Base-by-base conservation (phyloP, 2,888 invertebrate genomes). In the Alloplasta piceator region DNA sequence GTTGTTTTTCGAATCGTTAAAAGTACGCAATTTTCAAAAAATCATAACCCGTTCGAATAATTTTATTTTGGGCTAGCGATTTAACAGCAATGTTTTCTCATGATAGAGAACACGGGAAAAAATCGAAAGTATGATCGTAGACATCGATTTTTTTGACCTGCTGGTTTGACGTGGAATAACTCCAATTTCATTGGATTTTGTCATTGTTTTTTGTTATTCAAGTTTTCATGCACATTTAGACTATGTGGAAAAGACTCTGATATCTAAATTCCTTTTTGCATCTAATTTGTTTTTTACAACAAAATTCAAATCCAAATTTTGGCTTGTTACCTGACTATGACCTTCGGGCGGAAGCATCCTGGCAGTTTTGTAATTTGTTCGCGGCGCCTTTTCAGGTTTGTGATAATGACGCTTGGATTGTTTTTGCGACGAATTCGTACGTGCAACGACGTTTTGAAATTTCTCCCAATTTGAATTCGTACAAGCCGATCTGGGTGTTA, bases 391-490 rank as follows among this genome's bases (percentile, higher is more conserved):
- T 16, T 73, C 74, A 60, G 78, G 78, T 26, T 82, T 36, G 26
- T 64, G 36, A 6, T 81, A 66, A 10, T 84, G 84, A 39, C 75
- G 82, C 64, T 82, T 84, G 3, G 78, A 14, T 6, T 79, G 71
- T 48, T 85, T 75, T n/a, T 79, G 72, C 0, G 72, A 6, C 0
- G 78, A 6, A 10, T 72, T 5, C 58, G 83, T 36, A 10, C 77
- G 80, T 10, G 56, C 74, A 5, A 89, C 80, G 26, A 87, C 66
- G 61, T 70, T 85, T 66, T 87, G 89, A 66, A 83, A 92, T 63
- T 85, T 89, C 48, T 90, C 86, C 92, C 92, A 92, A 82, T 92
- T 92, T 4, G 87, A 86, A 50, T 78, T 82, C 5, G 64, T 7
- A 9, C 67, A 26, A 39, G 38, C 26, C 5, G 41, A 58, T 61